A percentile compares a stretch with the other conserved stretches of the same genome.
Evolutionary conservation across 2,797 vertebrate species (phyloP).

Genomic region (Zenarchopterus dispar): DNA sequence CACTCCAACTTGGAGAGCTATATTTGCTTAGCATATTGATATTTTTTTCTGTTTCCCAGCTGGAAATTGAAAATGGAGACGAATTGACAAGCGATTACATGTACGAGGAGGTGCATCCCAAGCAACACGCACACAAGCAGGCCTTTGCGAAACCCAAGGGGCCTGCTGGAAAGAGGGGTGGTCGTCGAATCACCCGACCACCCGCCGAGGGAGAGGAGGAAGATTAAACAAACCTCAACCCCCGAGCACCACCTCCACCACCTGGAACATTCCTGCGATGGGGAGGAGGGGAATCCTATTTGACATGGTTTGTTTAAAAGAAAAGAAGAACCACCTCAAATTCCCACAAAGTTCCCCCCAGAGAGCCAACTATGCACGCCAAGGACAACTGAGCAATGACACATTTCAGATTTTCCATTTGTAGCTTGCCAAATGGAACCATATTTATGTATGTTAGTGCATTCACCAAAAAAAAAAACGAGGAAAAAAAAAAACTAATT

Average conservation of each 20-base stretch:
- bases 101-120: constrained; percentile 97
- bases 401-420: constrained; percentile 70
- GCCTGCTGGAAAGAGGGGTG: constrained; percentile 91
- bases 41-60: constrained; percentile 66
- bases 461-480: constrained; percentile 37
- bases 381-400: constrained; percentile 79
- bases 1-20: not conserved
- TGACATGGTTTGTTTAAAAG: constrained; percentile 59
- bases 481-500: constrained; percentile 25
- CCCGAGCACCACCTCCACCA: constrained; percentile 33
- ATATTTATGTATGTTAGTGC: constrained; percentile 56
- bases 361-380: constrained; percentile 83
- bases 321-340: constrained; percentile 56
- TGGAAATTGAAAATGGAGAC: constrained; percentile 95
- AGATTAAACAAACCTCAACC: constrained; percentile 82
- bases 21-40: not conserved
- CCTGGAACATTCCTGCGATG: constrained; percentile 71
- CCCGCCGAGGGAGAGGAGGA: constrained; percentile 88
- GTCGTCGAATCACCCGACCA: constrained; percentile 90
- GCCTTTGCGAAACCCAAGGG: constrained; percentile 96
- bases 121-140: constrained; percentile 95
- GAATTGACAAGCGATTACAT: constrained; percentile 94
- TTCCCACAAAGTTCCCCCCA: constrained; percentile 57
- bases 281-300: constrained; percentile 48
- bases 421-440: constrained; percentile 76